Percentiles rank a stretch among this genome's conserved stretches.
Evolutionary conservation across 2,113 vertebrate genomes (phyloP).

Genomic region (Scortum barcoo): DNA sequence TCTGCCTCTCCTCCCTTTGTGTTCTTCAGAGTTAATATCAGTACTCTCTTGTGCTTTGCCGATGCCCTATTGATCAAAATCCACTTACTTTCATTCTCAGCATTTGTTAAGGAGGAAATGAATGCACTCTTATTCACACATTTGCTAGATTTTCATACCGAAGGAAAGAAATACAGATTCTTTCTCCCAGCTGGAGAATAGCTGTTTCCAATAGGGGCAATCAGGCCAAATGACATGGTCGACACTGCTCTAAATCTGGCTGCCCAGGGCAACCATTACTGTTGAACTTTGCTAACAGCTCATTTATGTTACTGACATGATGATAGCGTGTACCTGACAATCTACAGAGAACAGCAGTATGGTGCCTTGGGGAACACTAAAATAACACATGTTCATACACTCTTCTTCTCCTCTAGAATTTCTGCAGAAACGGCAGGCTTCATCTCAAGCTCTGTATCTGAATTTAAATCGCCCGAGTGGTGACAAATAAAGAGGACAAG

Average conservation of each 20-base stretch:
- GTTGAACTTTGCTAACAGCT: slow-evolving; percentile 35
- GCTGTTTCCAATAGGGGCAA: slow-evolving; percentile 34
- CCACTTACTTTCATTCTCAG: background rate
- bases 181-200: slow-evolving; percentile 24
- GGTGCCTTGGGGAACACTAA: background rate
- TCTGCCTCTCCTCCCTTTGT: background rate
- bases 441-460: background rate
- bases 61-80: slow-evolving; percentile 14
- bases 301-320: slow-evolving; percentile 42
- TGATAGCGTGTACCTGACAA: slow-evolving; percentile 21
- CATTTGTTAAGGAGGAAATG: slow-evolving; percentile 26
- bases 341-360: background rate
- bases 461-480: slow-evolving; percentile 9
- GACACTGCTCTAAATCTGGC: slow-evolving; percentile 47
- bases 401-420: background rate
- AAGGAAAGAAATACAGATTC: background rate
- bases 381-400: background rate
- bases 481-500: background rate
- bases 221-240: slow-evolving; percentile 53
- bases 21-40: background rate
- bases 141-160: slow-evolving; percentile 15
- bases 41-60: background rate
- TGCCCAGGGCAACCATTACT: slow-evolving; percentile 34
- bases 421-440: background rate
- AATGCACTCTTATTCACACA: background rate